Evolutionary conservation across 2,797 vertebrate species (phyloP).

Genomic region (Sparidentex hasta): DNA sequence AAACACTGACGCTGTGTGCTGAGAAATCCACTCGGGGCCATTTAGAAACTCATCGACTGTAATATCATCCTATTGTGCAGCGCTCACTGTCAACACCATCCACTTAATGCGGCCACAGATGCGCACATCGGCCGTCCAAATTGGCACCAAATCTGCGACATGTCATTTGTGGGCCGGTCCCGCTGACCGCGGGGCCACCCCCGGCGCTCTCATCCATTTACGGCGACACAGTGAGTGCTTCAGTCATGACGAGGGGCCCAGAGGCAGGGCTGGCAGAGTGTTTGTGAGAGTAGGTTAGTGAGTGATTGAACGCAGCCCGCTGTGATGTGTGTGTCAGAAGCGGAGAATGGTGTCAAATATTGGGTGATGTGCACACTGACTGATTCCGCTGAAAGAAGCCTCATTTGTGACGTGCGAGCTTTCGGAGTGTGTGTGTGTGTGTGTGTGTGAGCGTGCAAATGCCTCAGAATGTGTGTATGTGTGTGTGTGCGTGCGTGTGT

Average conservation of each 20-base stretch:
- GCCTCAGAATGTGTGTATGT: constrained; percentile 18
- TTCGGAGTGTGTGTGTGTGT: constrained; percentile 19
- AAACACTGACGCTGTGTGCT: constrained; percentile 38
- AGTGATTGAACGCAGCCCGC: constrained; percentile 70
- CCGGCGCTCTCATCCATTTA: constrained; percentile 60
- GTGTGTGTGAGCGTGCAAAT: constrained; percentile 35
- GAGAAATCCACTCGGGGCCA: constrained; percentile 65
- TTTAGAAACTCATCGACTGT: constrained; percentile 76
- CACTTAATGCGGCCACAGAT: constrained; percentile 73
- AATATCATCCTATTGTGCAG: constrained; percentile 69
- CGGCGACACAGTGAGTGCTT: constrained; percentile 58
- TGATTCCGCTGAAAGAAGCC: constrained; percentile 53
- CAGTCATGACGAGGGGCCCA: constrained; percentile 57
- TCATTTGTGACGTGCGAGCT: constrained; percentile 37
- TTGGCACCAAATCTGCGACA: constrained; percentile 67
- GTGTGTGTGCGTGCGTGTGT: too few species aligned
- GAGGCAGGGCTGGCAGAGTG: constrained; percentile 57
- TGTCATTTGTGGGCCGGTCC: constrained; percentile 55
- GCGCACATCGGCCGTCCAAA: constrained; percentile 37
- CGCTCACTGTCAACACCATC: constrained; percentile 75
- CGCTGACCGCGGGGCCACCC: constrained; percentile 72
- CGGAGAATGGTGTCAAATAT: constrained; percentile 60
- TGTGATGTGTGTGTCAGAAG: constrained; percentile 61
- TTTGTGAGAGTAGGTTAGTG: constrained; percentile 55
- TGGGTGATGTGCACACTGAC: constrained; percentile 25